Conservation (phyloP, 2,797 vertebrate species). For the Eurystomus glaucurus region DNA sequence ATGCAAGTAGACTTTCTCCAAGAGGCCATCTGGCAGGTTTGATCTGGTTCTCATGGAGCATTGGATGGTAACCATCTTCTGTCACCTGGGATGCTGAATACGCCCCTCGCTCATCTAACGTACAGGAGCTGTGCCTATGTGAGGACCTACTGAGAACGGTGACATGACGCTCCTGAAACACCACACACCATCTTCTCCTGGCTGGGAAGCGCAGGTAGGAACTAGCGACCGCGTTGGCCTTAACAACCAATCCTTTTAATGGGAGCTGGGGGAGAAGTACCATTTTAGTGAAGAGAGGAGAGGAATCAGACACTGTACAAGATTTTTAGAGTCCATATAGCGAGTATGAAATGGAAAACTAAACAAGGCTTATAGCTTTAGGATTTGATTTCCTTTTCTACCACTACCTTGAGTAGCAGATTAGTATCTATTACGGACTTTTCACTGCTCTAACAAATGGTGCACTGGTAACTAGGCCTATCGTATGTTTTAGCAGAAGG, state of each 20-base stretch:
- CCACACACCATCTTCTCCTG: not conserved
- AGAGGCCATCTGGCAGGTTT: not conserved
- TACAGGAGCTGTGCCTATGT: not conserved
- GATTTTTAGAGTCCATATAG: constrained; percentile 36
- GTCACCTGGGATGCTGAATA: not conserved
- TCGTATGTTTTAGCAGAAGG: not conserved
- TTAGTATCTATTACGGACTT: constrained; percentile 40
- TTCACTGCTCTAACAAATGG: not conserved
- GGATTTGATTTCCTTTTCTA: constrained; percentile 41
- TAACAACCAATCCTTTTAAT: not conserved
- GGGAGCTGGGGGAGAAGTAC: not conserved
- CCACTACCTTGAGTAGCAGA: constrained; percentile 27
- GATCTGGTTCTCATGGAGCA: constrained; percentile 22
- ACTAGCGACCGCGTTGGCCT: not conserved
- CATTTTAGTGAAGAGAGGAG: not conserved
- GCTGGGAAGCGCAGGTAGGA: not conserved
- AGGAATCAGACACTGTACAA: constrained; percentile 22
- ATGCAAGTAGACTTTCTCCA: constrained; percentile 5
- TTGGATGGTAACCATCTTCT: not conserved
- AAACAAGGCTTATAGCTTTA: constrained; percentile 1
- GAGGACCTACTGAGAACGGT: accelerated
- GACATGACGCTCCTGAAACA: accelerated
- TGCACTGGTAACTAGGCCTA: not conserved
- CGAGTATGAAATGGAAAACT: not conserved
- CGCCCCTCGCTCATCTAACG: not conserved